Conservation (phyloP, 2,888 invertebrate genomes). For the Rhingia rostrata region DNA sequence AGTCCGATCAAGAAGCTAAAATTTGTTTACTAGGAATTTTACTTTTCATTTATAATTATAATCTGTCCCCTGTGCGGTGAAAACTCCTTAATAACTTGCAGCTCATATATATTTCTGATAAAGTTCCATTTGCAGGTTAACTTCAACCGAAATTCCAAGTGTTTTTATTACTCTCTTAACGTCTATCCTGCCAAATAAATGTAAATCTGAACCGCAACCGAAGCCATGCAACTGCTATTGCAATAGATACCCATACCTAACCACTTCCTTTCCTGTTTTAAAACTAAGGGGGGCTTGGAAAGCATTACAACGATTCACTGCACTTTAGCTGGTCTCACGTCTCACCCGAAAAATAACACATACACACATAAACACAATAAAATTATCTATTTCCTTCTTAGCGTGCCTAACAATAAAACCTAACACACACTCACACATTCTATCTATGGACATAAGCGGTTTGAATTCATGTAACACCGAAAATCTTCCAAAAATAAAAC, state of each 20-base stretch:
- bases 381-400: constrained; percentile 61
- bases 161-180: no score
- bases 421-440: constrained; percentile 24
- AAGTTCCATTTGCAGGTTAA: no score
- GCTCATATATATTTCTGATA: no score
- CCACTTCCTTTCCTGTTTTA: constrained; percentile 60
- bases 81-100: no score
- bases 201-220: constrained; percentile 22
- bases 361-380: constrained; percentile 32
- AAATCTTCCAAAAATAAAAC: constrained; percentile 30
- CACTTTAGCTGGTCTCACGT: background rate
- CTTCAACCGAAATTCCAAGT: no score
- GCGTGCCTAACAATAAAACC: constrained; percentile 6
- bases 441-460: constrained; percentile 4
- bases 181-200: background rate
- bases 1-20: no score
- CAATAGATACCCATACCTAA: constrained; percentile 52
- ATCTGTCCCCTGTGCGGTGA: no score
- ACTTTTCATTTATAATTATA: no score
- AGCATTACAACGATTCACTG: constrained; percentile 2
- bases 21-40: no score
- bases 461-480: constrained; percentile 36
- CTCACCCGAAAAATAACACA: constrained; percentile 16
- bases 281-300: background rate
- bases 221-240: constrained; percentile 55